Base-by-base conservation (phyloP, 2,797 vertebrate genomes). In the Anguilla megastoma region DNA sequence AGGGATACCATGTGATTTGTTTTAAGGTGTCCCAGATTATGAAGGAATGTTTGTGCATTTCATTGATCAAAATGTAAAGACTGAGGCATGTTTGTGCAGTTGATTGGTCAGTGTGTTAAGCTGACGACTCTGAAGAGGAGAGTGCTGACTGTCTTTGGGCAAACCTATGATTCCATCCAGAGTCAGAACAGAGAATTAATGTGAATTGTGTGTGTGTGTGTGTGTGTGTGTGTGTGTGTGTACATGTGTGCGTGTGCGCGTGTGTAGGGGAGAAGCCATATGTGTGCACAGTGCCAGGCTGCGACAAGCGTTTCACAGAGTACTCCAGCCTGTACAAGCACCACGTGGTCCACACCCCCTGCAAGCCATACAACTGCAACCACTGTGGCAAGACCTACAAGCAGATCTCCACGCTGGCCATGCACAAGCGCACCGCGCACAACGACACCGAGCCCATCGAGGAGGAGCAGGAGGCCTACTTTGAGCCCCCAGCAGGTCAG, bases 291-390 rank as follows among this genome's bases (percentile, higher is more conserved):
- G 98, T 99, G 90, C 98, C 98, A 87, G 98, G 98, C 30, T 99
- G 99, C 94, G 98, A 99, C 90, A 99, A 99, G 94, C 98, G 98
- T 88, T 99, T 99, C 95, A 99, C 99, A 4, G 98, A 99, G 91
- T 99, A 99, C 95, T 99, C 99, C 92, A 99, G 99, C 95, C 96
- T 99, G 90, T 99, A 99, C 93, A 99, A 99, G 93, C 98, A 99
- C 92, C 98, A 99, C 52, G 99, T 99, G 83, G 99, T 99, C 91
- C 99, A 99, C 89, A 99, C 98, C 3, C 98, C 98, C 88, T 99
- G 98, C 93, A 99, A 99, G 95, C 99, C 99, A 3, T 99, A 99
- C 94, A 99, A 98, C 96, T 99, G 99, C 93, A 99, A 99, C 94
- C 98, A 99, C 91, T 99, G 99, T 84, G 98, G 99, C 69, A 99